Evolutionary conservation across 30 jellyfish, hydroid and myxozoan species (phyloP), one percentile per base, ranked within the genome.

Genomic region (Rhopilema esculentum): DNA sequence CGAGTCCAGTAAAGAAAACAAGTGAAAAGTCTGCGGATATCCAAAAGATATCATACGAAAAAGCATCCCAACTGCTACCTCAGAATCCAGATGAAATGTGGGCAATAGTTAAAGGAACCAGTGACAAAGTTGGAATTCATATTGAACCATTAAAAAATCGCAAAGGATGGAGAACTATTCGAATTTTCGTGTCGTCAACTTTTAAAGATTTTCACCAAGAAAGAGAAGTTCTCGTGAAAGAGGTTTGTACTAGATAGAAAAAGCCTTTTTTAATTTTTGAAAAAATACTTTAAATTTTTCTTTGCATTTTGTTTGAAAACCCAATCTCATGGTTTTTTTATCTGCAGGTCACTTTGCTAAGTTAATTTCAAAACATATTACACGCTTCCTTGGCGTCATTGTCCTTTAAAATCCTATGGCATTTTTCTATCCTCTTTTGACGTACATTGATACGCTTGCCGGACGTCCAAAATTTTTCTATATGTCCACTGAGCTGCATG

Each of bases 151-250:
- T 93, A 77, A 88, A 79, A 91, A 86, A 96, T 84, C 97, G 99
- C 1, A 96, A 96, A 83, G 98, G 99, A 4, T 96, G 99, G 99
- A 96, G 96, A 70, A 96, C 99, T 16, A 91, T 96, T 31, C 93
- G 99, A 25, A 52, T 96, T 18, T 96, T 96, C 86, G 99, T 96
- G 51, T 96, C 99, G 4, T 96, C 99, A 21, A 96, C 99, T 0
- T 96, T 96, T 92, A 96, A 91, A 96, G 99, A 96, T 68, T 96
- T 96, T 72, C 99, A 96, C 84, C 97, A 86, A 73, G 99, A 96
- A 69, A 65, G 99, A 66, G 99, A 96, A 79, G 99, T 96, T 32
- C 92, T 96, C 49, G 99, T 96, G 66, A 96, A 96, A 72, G 99
- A 96, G 96, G 99, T 96, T 83, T 16, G 75, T 29, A 6, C 32